phyloP scores from a whole-genome alignment of 2,888 invertebrate species.

The Palloptera scutellata region DNA sequence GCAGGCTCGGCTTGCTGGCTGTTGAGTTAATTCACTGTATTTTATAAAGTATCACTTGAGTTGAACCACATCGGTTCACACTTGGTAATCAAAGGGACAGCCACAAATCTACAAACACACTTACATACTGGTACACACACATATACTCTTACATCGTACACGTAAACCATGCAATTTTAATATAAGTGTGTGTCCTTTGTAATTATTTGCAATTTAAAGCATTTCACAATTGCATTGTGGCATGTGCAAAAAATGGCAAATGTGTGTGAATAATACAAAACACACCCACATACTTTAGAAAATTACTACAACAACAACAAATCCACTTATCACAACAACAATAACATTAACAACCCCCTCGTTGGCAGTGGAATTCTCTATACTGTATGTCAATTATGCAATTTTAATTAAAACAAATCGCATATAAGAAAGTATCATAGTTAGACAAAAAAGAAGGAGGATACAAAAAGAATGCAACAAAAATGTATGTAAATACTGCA shows the following conservation, averaged over 20 bases:
- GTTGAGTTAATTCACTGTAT: no score
- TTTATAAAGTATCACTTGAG: no score
- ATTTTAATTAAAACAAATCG: slow-evolving; percentile 38
- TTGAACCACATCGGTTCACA: slow-evolving; percentile 28
- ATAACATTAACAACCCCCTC: slow-evolving; percentile 15
- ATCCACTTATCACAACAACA: slow-evolving; percentile 14
- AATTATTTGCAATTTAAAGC: background rate
- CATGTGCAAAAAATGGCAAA: background rate
- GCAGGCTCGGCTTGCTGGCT: no score
- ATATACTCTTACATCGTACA: slow-evolving; percentile 14
- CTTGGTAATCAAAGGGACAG: slow-evolving; percentile 26
- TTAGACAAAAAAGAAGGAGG: background rate
- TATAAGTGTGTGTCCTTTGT: slow-evolving; percentile 24
- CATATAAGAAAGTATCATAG: slow-evolving; percentile 11
- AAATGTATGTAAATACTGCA: slow-evolving; percentile 11
- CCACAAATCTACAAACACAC: background rate
- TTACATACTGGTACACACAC: slow-evolving; percentile 6
- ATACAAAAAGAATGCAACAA: background rate
- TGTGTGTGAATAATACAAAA: background rate
- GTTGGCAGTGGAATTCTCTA: slow-evolving; percentile 8
- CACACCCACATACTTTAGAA: slow-evolving; percentile 18
- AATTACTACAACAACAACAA: slow-evolving; percentile 24
- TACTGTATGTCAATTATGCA: slow-evolving; percentile 32
- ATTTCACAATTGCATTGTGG: no score
- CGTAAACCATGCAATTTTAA: background rate